Conservation (phyloP, 2,797 vertebrate genomes). For the Oryzias dopingdopingensis region DNA sequence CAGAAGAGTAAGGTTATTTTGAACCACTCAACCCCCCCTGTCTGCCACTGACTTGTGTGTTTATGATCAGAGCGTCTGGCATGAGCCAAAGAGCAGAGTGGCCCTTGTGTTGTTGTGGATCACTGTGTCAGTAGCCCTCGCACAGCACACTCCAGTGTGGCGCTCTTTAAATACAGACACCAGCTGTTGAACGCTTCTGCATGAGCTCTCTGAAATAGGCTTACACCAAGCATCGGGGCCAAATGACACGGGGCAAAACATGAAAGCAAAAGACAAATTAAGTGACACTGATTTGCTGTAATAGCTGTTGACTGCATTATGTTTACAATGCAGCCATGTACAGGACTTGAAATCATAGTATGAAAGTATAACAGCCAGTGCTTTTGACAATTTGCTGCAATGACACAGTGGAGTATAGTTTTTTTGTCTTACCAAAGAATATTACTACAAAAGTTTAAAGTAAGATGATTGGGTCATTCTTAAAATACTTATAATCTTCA, state of each 20-base stretch:
- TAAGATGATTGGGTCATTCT: neutral
- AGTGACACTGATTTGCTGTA: conserved; percentile 24
- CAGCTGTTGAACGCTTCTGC: conserved; percentile 64
- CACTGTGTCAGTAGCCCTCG: conserved; percentile 69
- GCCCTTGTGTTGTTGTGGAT: conserved; percentile 68
- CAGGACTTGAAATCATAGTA: conserved; percentile 5
- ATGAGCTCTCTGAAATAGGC: conserved; percentile 57
- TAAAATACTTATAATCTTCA: too few species aligned
- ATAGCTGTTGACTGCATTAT: conserved; percentile 11
- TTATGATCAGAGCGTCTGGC: conserved; percentile 62
- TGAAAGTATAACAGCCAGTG: neutral
- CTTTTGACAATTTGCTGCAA: conserved; percentile 3
- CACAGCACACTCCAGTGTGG: conserved; percentile 54
- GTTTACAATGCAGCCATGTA: conserved; percentile 7
- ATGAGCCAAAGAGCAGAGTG: conserved; percentile 55
- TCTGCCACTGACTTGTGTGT: conserved; percentile 65
- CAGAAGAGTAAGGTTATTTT: conserved; percentile 53
- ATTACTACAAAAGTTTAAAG: neutral
- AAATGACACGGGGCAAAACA: conserved; percentile 42
- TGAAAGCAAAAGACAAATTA: conserved; percentile 26
- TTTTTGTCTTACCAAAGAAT: neutral
- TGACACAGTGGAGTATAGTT: neutral
- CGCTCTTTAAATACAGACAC: conserved; percentile 73
- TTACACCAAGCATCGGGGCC: conserved; percentile 31
- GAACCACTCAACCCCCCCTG: conserved; percentile 35